These are phyloP conservation scores for Gadus chalcogrammus DNA, from an alignment of 2,113 vertebrate species.

Conservation along the genomic window DNA sequence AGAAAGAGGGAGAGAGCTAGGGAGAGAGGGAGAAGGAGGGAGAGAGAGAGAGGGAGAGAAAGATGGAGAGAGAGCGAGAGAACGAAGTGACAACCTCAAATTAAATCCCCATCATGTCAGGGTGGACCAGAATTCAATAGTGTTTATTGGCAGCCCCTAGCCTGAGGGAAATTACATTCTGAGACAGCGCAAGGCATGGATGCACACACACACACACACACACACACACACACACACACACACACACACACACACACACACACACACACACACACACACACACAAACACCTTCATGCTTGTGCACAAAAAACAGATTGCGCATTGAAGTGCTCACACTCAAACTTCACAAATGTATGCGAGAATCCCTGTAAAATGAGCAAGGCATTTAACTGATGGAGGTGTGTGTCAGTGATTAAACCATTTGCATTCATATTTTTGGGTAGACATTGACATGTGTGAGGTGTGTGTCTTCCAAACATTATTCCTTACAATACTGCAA, in stretches of 20 bases:
- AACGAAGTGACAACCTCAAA: slow-evolving; percentile 71
- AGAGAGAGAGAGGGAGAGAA: slow-evolving; percentile 35
- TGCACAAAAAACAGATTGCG: background rate
- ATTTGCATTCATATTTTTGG: slow-evolving; percentile 30
- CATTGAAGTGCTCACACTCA: background rate
- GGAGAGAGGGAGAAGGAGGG: slow-evolving; percentile 24
- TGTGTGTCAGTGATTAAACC: slow-evolving; percentile 9
- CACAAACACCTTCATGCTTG: slow-evolving; percentile 10
- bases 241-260: slow-evolving; percentile 30
- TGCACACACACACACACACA: slow-evolving; percentile 37
- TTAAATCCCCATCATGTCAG: slow-evolving; percentile 79
- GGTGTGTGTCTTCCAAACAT: slow-evolving; percentile 2
- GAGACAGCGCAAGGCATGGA: slow-evolving; percentile 67
- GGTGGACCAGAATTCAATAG: slow-evolving; percentile 75
- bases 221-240: slow-evolving; percentile 35
- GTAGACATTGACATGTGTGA: slow-evolving; percentile 15
- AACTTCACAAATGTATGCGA: slow-evolving; percentile 24
- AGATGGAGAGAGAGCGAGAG: slow-evolving; percentile 35
- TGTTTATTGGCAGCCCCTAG: slow-evolving; percentile 74
- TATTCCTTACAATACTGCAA: too few relatives aligned
- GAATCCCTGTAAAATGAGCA: background rate
- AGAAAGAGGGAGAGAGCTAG: background rate
- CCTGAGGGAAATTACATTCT: slow-evolving; percentile 77
- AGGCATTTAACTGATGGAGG: background rate
- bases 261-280: slow-evolving; percentile 30